Evolutionary conservation across 2,113 vertebrate genomes (phyloP).

Genomic region (Podarcis raffonei): DNA sequence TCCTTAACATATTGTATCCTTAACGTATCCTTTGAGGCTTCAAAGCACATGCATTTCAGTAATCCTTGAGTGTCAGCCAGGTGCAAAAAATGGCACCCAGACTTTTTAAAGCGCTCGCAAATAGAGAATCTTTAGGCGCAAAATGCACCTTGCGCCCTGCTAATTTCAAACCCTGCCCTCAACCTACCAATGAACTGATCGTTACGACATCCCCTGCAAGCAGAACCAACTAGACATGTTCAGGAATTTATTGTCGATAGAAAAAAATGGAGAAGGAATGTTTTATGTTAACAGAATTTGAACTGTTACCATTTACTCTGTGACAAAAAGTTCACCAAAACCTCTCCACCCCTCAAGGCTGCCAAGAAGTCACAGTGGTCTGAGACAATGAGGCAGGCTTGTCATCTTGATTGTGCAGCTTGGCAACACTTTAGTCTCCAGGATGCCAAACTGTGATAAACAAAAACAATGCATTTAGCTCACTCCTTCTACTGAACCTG

Average conservation of each 20-base stretch:
- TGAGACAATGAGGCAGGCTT: too few relatives aligned
- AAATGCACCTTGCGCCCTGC: too few relatives aligned
- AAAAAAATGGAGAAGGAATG: background rate
- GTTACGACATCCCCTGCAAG: background rate
- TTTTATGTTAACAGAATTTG: background rate
- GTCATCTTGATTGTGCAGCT: background rate
- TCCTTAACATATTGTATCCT: too few relatives aligned
- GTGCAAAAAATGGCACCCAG: too few relatives aligned
- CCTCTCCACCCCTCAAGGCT: background rate
- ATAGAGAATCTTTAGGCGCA: too few relatives aligned
- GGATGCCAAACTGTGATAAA: background rate
- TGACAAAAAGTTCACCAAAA: background rate
- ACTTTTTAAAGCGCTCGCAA: too few relatives aligned
- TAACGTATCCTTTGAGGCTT: too few relatives aligned
- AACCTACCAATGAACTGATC: background rate
- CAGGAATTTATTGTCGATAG: background rate
- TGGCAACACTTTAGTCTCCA: background rate
- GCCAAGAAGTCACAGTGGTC: background rate
- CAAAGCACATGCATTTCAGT: too few relatives aligned
- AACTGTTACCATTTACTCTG: background rate
- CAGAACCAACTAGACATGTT: background rate
- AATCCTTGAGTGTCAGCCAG: too few relatives aligned
- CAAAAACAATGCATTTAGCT: background rate
- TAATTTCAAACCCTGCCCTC: background rate
- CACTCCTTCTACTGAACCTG: background rate